Percentiles rank a stretch among this genome's conserved stretches.
Evolutionary conservation across 1,140 invertebrate species (phyloP).

Genomic region (Monochamus saltuarius): DNA sequence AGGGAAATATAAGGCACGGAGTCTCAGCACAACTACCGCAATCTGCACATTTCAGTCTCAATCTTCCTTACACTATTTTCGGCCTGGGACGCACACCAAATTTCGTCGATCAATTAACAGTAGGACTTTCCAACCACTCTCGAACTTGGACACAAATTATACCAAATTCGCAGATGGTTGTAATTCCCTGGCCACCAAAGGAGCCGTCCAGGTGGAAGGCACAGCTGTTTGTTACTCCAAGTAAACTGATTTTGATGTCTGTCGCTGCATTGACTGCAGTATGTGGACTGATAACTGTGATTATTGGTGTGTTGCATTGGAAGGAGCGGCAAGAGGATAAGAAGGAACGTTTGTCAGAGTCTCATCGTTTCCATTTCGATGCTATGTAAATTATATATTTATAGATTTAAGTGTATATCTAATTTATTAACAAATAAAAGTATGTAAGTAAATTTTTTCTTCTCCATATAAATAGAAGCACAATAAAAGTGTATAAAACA

Average conservation of each 20-base stretch:
- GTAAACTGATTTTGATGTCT: conserved; percentile 89
- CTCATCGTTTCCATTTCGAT: conserved; percentile 83
- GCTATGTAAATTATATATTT: conserved; percentile 65
- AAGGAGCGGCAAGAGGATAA: conserved; percentile 91
- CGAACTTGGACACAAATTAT: conserved; percentile 91
- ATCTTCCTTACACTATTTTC: conserved; percentile 92
- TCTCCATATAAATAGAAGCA: too few species aligned
- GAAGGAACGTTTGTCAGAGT: conserved; percentile 83
- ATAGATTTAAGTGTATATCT: too few species aligned
- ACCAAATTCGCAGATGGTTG: conserved; percentile 93
- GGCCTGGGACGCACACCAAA: conserved; percentile 95
- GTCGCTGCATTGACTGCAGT: conserved; percentile 86
- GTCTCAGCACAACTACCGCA: conserved; percentile 87
- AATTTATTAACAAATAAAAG: too few species aligned
- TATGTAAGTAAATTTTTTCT: too few species aligned
- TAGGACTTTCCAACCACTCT: conserved; percentile 73
- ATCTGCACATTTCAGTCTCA: conserved; percentile 87
- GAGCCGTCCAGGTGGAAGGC: conserved; percentile 84
- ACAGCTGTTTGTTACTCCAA: conserved; percentile 94
- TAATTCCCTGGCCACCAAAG: conserved; percentile 83
- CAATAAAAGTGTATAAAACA: too few species aligned
- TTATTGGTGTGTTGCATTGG: conserved; percentile 88
- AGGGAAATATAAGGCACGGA: conserved; percentile 71
- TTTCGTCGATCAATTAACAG: conserved; percentile 88
- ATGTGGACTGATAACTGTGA: conserved; percentile 79